Base-by-base conservation (phyloP, 1,140 invertebrate genomes). In the Ceratosolen fusciceps region DNA sequence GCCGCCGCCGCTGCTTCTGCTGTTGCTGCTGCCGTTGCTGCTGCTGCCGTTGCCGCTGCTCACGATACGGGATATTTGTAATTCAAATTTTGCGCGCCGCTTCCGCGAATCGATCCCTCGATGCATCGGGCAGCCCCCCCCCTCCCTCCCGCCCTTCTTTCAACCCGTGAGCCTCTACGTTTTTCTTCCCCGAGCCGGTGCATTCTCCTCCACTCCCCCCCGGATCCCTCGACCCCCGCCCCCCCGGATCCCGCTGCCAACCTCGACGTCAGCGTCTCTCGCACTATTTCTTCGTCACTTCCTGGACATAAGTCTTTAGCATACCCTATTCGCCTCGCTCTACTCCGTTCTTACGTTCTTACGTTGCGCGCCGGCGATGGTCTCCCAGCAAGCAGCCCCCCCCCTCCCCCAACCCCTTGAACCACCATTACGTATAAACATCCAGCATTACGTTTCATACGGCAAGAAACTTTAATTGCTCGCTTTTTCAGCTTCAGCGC, bases 1-100 rank as follows among this genome's bases (percentile, higher is more conserved):
- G 43, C 12, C 14, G 31, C 58, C 16, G 65, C 21, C 10, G 21
- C 21, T 34, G 43, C 12, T 31, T 14, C 58, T 12, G 65, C 21
- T 1, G 21, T 24, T 34, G 43, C 12, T 31, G 31, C 58, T 12
- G 65, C 21, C 10, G 21, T 24, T 34, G 43, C 12, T 31, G 31
- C 58, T 12, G 65, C 21, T 1, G 21, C 21, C n/a, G 43, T 12
- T 31, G 31, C 58, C 16, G 65, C 21, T 1, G 21, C 21, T 34
- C 21, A 62, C 65, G 21, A 67, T 43, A 39, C 34, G n/a, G 24
- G n/a, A 29, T 29, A 80, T 80, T 80, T 80, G 79, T 80, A 80
- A 80, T 80, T 80, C 79, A 80, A 80, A 80, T 80, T 77, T 80
- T 8, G 72, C 65, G 52, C 77, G 78, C 73, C 77, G 78, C 73